These are phyloP conservation scores for Dendrocincla fuliginosa DNA, from an alignment of 2,797 vertebrate genomes.

Conservation along the genomic window DNA sequence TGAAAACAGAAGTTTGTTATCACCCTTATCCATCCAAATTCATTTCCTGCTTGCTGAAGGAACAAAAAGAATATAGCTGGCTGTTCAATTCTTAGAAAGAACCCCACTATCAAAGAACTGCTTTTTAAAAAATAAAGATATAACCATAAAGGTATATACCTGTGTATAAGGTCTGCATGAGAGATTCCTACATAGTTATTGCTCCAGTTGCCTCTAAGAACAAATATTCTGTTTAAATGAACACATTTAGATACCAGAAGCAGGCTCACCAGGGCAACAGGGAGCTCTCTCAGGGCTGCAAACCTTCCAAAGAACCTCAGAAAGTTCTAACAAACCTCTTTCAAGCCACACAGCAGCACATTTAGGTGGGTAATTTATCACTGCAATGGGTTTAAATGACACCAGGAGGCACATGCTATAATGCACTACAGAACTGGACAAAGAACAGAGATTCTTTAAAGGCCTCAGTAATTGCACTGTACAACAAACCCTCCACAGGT, in stretches of 20 bases:
- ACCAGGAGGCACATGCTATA: background rate
- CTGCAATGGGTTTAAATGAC: background rate
- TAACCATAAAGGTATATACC: background rate
- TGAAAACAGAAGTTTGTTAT: background rate
- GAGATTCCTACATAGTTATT: background rate
- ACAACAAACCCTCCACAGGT: background rate
- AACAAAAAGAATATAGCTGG: background rate
- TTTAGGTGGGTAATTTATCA: background rate
- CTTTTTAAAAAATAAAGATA: background rate
- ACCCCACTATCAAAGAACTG: background rate
- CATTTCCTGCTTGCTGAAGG: background rate
- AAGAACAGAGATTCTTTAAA: background rate
- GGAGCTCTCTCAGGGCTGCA: background rate
- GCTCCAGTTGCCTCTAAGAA: background rate
- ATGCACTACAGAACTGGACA: background rate
- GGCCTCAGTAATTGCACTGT: background rate
- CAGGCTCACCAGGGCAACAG: background rate
- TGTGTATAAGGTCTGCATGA: background rate
- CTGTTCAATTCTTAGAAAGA: background rate
- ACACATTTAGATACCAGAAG: background rate
- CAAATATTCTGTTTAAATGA: background rate
- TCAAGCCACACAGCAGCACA: fast-evolving
- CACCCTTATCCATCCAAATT: background rate
- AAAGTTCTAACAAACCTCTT: background rate
- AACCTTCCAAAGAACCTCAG: background rate